phyloP scores from a whole-genome alignment of 92 coral and sea anemone genomes.

The Chrysogorgia sp. region DNA sequence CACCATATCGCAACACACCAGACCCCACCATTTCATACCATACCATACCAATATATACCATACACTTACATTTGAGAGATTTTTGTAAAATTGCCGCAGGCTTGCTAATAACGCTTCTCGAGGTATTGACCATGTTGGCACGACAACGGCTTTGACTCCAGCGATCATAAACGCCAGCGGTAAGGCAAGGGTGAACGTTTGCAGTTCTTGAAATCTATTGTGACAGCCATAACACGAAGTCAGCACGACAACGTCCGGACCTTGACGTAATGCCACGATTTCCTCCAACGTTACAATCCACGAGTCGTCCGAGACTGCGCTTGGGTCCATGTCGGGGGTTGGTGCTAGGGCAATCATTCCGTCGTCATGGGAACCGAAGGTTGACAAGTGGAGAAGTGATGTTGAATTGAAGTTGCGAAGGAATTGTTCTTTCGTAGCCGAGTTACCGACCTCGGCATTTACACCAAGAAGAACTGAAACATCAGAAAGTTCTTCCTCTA shows the following conservation, averaged over 20 bases:
- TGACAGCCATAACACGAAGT: constrained; percentile 22
- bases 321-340: constrained; percentile 28
- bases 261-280: constrained; percentile 33
- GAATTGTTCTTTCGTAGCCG: constrained; percentile 16
- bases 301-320: constrained; percentile 17
- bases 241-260: constrained; percentile 40
- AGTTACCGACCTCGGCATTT: constrained; percentile 7
- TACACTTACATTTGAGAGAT: constrained; percentile 33
- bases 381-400: constrained; percentile 24
- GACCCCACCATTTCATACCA: no score
- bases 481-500: constrained; percentile 26
- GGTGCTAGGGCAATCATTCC: constrained; percentile 36
- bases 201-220: constrained; percentile 16
- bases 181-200: not conserved
- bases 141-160: constrained; percentile 38
- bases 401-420: not conserved
- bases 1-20: no score
- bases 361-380: constrained; percentile 27
- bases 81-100: constrained; percentile 32
- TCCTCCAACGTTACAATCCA: constrained; percentile 33
- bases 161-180: constrained; percentile 37
- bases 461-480: constrained; percentile 23
- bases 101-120: constrained; percentile 25
- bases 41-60: no score
- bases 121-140: constrained; percentile 43